Conservation (phyloP, 2,113 vertebrate genomes). For the Todiramphus saurophagus region DNA sequence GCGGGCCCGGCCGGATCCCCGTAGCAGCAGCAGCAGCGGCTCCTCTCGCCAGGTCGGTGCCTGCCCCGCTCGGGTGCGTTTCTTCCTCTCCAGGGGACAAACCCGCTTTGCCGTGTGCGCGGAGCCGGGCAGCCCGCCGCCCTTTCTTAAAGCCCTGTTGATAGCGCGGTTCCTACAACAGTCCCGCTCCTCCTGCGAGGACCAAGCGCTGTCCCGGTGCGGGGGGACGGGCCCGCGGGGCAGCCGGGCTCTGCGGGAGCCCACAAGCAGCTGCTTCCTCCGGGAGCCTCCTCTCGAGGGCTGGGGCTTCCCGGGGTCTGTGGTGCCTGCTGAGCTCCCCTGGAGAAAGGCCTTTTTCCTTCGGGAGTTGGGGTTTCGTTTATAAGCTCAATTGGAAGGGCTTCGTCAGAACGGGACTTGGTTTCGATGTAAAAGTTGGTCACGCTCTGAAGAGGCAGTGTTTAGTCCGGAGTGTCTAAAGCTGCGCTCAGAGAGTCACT, state of each 20-base stretch:
- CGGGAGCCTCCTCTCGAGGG: accelerated
- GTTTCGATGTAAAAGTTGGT: neutral
- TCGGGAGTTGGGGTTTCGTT: accelerated
- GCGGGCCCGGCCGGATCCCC: neutral
- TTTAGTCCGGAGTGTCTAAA: accelerated
- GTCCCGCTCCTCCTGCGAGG: too few species aligned
- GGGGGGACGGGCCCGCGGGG: neutral
- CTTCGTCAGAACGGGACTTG: neutral
- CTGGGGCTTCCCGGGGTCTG: neutral
- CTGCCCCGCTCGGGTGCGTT: neutral
- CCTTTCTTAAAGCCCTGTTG: neutral
- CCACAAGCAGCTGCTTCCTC: too few species aligned
- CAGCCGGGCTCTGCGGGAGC: neutral
- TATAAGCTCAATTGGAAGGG: too few species aligned
- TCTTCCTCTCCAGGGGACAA: neutral
- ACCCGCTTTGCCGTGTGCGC: neutral
- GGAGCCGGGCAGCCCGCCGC: neutral
- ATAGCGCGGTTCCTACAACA: accelerated
- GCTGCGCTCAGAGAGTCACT: neutral
- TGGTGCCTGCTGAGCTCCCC: accelerated
- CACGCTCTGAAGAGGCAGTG: neutral
- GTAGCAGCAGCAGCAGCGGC: neutral
- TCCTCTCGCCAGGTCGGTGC: neutral
- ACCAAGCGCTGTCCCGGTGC: neutral
- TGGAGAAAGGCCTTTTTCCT: accelerated